A percentile compares a stretch with the other conserved stretches of the same genome.
phyloP scores from a whole-genome alignment of 2,888 invertebrate genomes.

The Yponomeuta malinellus region DNA sequence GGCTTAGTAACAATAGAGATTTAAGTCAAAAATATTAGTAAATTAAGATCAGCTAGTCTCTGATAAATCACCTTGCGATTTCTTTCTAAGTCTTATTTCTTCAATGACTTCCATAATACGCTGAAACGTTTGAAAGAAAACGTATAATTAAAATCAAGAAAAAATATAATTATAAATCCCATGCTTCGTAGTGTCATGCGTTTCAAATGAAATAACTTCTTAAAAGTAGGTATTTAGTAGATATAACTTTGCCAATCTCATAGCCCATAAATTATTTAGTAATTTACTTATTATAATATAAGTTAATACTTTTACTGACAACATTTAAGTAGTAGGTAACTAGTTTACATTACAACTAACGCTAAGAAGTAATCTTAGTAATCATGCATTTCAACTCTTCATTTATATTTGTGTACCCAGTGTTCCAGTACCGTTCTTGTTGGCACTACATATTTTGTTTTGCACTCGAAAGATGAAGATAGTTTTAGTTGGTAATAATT shows the following conservation, averaged over 20 bases:
- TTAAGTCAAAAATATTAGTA: slow-evolving; percentile 20
- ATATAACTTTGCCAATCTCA: background rate
- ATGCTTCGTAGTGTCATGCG: background rate
- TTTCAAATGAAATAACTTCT: background rate
- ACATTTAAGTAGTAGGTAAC: background rate
- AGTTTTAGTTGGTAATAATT: too few relatives aligned
- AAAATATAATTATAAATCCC: background rate
- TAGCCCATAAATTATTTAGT: background rate
- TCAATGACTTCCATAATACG: slow-evolving; percentile 73
- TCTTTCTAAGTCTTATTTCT: slow-evolving; percentile 73
- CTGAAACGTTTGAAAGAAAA: slow-evolving; percentile 58
- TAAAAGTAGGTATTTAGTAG: too few relatives aligned
- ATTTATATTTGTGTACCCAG: background rate
- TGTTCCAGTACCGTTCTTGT: background rate
- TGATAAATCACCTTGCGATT: slow-evolving; percentile 57
- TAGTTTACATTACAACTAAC: background rate
- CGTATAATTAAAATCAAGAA: slow-evolving; percentile 14
- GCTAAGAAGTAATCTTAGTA: background rate
- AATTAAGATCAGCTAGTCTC: slow-evolving; percentile 40
- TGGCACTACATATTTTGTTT: background rate
- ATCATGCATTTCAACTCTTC: background rate
- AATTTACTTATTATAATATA: too few relatives aligned
- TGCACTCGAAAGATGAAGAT: background rate
- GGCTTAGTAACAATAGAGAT: too few relatives aligned
- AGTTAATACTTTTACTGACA: too few relatives aligned